These are phyloP conservation scores for Drosophila quinaria DNA, from an alignment of 2,888 invertebrate species.

Conservation along the genomic window DNA sequence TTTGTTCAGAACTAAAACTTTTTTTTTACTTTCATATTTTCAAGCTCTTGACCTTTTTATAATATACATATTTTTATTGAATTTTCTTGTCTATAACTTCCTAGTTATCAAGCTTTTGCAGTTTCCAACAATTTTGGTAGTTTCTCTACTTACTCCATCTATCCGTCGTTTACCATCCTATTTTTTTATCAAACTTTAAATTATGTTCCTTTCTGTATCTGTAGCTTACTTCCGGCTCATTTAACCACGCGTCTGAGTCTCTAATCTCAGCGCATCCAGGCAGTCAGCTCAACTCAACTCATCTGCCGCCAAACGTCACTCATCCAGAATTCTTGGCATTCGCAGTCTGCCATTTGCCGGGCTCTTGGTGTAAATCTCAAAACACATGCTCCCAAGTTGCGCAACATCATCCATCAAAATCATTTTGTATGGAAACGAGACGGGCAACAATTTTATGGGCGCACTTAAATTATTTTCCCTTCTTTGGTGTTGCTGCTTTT, in stretches of 20 bases:
- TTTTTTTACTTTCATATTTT: too few species aligned
- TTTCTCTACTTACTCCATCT: neutral
- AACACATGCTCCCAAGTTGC: constrained; percentile 80
- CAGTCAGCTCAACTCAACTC: constrained; percentile 53
- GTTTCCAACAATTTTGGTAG: neutral
- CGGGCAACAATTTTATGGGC: constrained; percentile 70
- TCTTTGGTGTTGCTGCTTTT: neutral
- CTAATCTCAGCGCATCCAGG: constrained; percentile 72
- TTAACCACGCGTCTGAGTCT: constrained; percentile 62
- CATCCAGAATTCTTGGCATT: constrained; percentile 29
- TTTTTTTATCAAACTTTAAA: constrained; percentile 23
- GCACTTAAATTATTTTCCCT: constrained; percentile 41
- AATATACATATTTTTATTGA: neutral
- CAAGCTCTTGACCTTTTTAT: neutral
- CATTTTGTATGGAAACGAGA: constrained; percentile 79
- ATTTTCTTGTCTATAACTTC: neutral
- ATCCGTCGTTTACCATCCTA: constrained; percentile 6
- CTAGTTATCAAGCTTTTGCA: neutral
- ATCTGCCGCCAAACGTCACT: constrained; percentile 46
- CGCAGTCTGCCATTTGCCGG: constrained; percentile 45
- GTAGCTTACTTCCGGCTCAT: constrained; percentile 63
- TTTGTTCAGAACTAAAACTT: too few species aligned
- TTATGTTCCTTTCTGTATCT: constrained; percentile 14
- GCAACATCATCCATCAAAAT: constrained; percentile 80
- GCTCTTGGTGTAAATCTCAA: constrained; percentile 66